These are phyloP conservation scores for Enteromius viviparus DNA, from an alignment of 2,797 vertebrate species.

Conservation along the genomic window DNA sequence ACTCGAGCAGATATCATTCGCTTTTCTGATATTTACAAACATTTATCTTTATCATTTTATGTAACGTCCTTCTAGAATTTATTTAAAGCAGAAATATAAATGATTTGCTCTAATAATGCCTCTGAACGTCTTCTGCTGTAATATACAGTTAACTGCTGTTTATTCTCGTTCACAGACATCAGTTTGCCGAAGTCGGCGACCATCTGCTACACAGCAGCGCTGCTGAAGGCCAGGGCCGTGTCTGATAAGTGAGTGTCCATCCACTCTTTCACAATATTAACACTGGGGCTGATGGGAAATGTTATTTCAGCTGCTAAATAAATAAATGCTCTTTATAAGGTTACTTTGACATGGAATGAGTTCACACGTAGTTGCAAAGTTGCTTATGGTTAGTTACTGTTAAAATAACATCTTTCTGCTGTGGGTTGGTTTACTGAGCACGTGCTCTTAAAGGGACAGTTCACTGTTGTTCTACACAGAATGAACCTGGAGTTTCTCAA, in stretches of 20 bases:
- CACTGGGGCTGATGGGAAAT: not conserved
- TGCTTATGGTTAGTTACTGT: not conserved
- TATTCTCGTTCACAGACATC: slow-evolving; percentile 87
- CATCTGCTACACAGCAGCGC: slow-evolving; percentile 98
- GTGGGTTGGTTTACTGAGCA: too few relatives aligned
- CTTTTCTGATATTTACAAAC: not conserved
- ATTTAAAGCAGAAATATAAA: not conserved
- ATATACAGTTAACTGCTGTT: not conserved
- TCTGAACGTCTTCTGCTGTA: not conserved
- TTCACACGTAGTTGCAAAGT: not conserved
- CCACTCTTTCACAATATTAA: not conserved
- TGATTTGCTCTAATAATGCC: too few relatives aligned
- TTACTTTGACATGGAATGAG: not conserved
- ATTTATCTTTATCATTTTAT: not conserved
- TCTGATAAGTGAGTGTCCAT: slow-evolving; percentile 92
- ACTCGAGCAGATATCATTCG: not conserved
- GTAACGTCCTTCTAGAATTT: too few relatives aligned
- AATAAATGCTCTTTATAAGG: not conserved
- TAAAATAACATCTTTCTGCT: not conserved
- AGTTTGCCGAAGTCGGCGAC: slow-evolving; percentile 99
- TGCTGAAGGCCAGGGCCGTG: slow-evolving; percentile 98
- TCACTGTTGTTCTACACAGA: too few relatives aligned
- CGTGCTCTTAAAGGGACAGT: too few relatives aligned
- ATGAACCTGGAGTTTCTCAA: too few relatives aligned
- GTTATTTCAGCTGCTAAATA: too few relatives aligned